phyloP scores from a whole-genome alignment of 2,888 invertebrate species.

The Calameuta filiformis region DNA sequence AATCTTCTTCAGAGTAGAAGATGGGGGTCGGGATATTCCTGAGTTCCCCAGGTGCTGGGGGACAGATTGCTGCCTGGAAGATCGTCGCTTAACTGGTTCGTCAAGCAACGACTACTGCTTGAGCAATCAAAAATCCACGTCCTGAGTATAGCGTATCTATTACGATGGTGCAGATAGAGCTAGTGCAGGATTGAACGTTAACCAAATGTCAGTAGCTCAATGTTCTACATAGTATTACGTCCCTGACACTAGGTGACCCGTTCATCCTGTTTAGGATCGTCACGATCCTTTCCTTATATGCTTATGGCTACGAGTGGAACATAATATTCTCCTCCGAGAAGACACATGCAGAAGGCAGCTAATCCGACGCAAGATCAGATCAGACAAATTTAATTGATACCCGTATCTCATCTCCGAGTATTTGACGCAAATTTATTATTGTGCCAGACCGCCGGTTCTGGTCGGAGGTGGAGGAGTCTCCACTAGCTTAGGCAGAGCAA shows the following conservation, averaged over 20 bases:
- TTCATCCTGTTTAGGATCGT: background rate
- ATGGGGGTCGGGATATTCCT: background rate
- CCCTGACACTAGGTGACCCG: background rate
- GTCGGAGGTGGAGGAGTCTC: constrained; percentile 35
- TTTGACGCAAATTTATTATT: constrained; percentile 5
- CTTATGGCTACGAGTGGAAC: background rate
- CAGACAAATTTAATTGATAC: background rate
- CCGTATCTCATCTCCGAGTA: background rate
- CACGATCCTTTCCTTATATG: background rate
- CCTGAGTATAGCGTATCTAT: background rate
- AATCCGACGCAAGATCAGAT: background rate
- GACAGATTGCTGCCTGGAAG: background rate
- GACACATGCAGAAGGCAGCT: background rate
- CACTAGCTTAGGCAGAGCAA: constrained; percentile 47
- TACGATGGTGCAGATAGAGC: background rate
- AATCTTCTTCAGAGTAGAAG: background rate
- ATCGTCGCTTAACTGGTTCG: background rate
- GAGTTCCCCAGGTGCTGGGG: background rate
- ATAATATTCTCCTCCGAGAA: background rate
- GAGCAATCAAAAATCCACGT: background rate
- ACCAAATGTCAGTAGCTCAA: background rate
- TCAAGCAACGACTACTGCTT: background rate
- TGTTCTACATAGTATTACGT: background rate
- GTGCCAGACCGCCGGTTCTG: constrained; percentile 27
- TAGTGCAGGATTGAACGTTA: background rate